Percentiles rank a stretch among this genome's conserved stretches.
These are phyloP conservation scores for Antennarius maculatus DNA, from an alignment of 2,797 vertebrate genomes.

Conservation along the genomic window DNA sequence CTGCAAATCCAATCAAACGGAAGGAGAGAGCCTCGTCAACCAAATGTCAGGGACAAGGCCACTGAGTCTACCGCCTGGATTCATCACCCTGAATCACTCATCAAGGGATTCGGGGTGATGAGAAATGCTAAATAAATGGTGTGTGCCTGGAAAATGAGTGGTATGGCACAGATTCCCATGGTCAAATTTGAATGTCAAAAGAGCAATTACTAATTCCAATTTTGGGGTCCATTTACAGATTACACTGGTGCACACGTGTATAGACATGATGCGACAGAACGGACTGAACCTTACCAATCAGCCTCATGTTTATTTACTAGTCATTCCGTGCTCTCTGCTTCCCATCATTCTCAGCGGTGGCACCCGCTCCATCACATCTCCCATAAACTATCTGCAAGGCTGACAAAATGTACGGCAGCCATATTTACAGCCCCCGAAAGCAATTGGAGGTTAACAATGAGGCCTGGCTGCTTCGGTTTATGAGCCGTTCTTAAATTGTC, in stretches of 20 bases:
- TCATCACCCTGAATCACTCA: conserved; percentile 7
- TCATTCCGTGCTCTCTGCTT: conserved; percentile 38
- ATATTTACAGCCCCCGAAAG: conserved; percentile 78
- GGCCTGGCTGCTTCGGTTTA: conserved; percentile 69
- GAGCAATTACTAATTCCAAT: conserved; percentile 43
- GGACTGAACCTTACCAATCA: conserved; percentile 35
- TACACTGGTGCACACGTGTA: conserved; percentile 19
- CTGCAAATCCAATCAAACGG: conserved; percentile 53
- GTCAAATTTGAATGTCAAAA: conserved; percentile 45
- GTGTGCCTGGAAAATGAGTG: conserved; percentile 17
- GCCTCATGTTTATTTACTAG: conserved; percentile 74
- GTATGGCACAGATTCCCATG: conserved; percentile 15
- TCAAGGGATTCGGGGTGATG: conserved; percentile 17
- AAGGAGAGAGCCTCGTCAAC: conserved; percentile 45
- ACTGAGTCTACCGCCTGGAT: conserved; percentile 40
- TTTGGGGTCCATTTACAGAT: conserved; percentile 54
- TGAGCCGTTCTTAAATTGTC: conserved; percentile 70
- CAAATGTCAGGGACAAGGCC: conserved; percentile 52
- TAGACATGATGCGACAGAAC: conserved; percentile 28
- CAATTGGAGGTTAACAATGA: conserved; percentile 81
- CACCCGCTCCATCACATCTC: conserved; percentile 37
- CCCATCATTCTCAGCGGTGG: conserved; percentile 63
- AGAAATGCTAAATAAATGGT: conserved; percentile 39
- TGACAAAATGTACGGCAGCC: conserved; percentile 45
- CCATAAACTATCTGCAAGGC: conserved; percentile 79